phyloP scores from a whole-genome alignment of 2,797 vertebrate species.

The Emydoidea blandingii region DNA sequence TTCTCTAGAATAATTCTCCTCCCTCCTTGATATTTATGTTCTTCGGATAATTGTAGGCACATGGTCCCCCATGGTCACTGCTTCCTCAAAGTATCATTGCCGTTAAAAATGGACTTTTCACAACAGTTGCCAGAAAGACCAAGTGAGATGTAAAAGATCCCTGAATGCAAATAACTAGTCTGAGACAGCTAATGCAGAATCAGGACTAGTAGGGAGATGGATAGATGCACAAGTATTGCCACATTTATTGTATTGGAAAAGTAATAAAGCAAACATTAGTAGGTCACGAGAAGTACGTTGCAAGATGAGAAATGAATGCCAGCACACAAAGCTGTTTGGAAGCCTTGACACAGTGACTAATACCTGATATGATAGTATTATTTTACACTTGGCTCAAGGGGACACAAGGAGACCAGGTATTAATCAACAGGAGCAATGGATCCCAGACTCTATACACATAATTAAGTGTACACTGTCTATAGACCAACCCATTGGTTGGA shows the following conservation, averaged over 20 bases:
- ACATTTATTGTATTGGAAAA: not conserved
- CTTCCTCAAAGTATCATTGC: not conserved
- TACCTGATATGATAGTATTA: not conserved
- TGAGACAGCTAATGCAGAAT: not conserved
- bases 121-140: not conserved
- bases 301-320: not conserved
- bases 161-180: not conserved
- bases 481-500: not conserved
- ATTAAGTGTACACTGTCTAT: not conserved
- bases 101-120: conserved; percentile 1
- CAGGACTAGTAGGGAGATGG: not conserved
- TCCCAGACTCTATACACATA: not conserved
- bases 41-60: not conserved
- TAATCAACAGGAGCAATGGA: not conserved
- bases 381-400: not conserved
- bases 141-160: not conserved
- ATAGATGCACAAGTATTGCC: not conserved
- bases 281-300: not conserved
- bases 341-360: not conserved
- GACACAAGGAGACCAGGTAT: not conserved
- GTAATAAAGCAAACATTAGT: not conserved
- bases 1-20: not conserved
- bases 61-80: not conserved
- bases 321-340: not conserved
- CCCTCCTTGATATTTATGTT: not conserved